phyloP scores from a whole-genome alignment of 92 coral and sea anemone species.

The Blastomussa wellsi region DNA sequence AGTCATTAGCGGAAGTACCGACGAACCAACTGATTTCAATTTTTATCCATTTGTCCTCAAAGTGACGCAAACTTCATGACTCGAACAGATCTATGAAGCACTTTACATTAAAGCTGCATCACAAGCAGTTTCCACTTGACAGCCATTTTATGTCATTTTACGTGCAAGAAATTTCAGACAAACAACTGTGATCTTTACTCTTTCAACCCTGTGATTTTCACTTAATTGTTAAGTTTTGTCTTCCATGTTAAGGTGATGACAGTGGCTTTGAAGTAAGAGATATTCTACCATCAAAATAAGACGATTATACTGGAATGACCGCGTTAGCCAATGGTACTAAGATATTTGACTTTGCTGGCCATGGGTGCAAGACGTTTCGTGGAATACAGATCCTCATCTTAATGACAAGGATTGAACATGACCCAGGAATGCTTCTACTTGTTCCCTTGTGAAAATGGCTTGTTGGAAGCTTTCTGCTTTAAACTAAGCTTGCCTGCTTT shows the following conservation, averaged over 20 bases:
- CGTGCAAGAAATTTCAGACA: too few species aligned
- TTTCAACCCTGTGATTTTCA: too few species aligned
- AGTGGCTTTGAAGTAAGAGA: background rate
- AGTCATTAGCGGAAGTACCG: too few species aligned
- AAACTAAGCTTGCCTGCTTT: slow-evolving; percentile 61
- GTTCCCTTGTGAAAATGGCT: slow-evolving; percentile 27
- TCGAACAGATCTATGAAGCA: too few species aligned
- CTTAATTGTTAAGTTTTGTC: background rate
- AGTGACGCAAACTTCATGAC: too few species aligned
- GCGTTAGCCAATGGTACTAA: too few species aligned
- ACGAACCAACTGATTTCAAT: too few species aligned
- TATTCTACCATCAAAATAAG: background rate
- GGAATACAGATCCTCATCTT: background rate
- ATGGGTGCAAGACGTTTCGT: background rate
- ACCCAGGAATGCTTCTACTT: slow-evolving; percentile 5
- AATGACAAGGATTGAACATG: background rate
- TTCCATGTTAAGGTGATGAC: background rate
- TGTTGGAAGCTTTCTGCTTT: slow-evolving; percentile 49
- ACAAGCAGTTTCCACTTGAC: too few species aligned
- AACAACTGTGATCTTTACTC: too few species aligned
- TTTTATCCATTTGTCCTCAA: too few species aligned
- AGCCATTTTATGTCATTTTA: too few species aligned
- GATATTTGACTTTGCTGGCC: background rate
- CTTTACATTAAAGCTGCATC: too few species aligned
- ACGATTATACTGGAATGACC: background rate